Evolutionary conservation across 2,113 vertebrate species (phyloP).

Genomic region (Sander lucioperca): DNA sequence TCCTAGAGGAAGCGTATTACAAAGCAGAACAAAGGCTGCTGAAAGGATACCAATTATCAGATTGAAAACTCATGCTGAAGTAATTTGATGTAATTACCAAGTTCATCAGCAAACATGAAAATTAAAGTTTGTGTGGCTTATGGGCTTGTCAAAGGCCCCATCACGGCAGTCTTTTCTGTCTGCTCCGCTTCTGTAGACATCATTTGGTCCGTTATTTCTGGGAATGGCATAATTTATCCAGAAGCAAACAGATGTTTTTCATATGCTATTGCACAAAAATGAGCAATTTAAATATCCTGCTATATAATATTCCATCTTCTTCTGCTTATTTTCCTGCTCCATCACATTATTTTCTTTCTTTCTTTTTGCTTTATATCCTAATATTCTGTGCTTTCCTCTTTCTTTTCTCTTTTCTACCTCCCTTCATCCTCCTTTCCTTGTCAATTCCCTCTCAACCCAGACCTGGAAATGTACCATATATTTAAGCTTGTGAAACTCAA

Average conservation of each 20-base stretch:
- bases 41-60: constrained; percentile 71
- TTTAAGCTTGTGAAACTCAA: constrained; percentile 36
- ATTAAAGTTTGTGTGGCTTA: constrained; percentile 63
- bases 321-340: not conserved
- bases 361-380: not conserved
- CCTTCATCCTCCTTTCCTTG: not conserved
- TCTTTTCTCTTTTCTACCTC: not conserved
- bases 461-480: constrained; percentile 30
- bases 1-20: constrained; percentile 61
- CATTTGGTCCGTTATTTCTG: not conserved
- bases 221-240: constrained; percentile 25
- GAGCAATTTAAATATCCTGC: not conserved
- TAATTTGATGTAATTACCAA: constrained; percentile 79
- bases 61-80: constrained; percentile 62
- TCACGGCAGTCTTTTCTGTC: not conserved
- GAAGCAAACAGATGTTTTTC: constrained; percentile 20
- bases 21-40: constrained; percentile 53
- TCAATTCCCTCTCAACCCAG: constrained; percentile 11
- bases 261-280: not conserved
- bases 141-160: constrained; percentile 56
- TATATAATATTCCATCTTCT: not conserved
- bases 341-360: not conserved
- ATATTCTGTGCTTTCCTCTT: not conserved
- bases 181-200: not conserved
- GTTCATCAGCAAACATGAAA: constrained; percentile 68